A percentile compares a stretch with the other conserved stretches of the same genome.
phyloP scores from a whole-genome alignment of 2,113 vertebrate species.

The Lanius ludovicianus region DNA sequence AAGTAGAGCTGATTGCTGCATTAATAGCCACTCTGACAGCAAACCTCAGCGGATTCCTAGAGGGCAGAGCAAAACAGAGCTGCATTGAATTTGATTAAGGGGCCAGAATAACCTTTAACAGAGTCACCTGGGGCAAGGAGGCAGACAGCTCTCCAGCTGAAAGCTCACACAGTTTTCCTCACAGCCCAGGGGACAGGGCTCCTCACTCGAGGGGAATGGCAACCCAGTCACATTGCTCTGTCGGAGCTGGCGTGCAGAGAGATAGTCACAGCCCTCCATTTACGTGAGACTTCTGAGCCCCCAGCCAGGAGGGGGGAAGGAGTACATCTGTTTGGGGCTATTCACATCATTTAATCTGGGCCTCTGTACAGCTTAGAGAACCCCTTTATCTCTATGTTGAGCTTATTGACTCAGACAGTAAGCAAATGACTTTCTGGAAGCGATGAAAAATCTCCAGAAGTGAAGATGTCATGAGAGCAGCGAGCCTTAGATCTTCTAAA shows the following conservation, averaged over 20 bases:
- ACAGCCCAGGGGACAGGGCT: not conserved
- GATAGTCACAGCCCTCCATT: not conserved
- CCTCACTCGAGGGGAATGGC: rapidly evolving
- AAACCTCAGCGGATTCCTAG: not conserved
- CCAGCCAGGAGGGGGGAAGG: not conserved
- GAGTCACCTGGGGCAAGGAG: not conserved
- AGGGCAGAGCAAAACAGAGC: not conserved
- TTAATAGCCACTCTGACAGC: not conserved
- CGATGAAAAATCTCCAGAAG: not conserved
- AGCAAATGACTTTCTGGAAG: not conserved
- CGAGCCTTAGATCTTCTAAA: not conserved
- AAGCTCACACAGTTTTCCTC: not conserved
- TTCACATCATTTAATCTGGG: not conserved
- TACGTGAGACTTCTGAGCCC: not conserved
- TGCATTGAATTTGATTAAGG: not conserved
- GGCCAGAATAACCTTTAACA: constrained; percentile 17
- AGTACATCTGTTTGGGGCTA: not conserved
- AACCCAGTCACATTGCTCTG: not conserved
- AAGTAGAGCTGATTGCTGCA: not conserved
- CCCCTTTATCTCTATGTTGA: not conserved
- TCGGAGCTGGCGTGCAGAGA: rapidly evolving
- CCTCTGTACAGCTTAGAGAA: not conserved
- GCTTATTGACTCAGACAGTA: not conserved
- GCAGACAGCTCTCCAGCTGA: not conserved
- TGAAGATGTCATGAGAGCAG: not conserved